Conservation (phyloP, 2,797 vertebrate species). For the Eleutherodactylus coqui region DNA sequence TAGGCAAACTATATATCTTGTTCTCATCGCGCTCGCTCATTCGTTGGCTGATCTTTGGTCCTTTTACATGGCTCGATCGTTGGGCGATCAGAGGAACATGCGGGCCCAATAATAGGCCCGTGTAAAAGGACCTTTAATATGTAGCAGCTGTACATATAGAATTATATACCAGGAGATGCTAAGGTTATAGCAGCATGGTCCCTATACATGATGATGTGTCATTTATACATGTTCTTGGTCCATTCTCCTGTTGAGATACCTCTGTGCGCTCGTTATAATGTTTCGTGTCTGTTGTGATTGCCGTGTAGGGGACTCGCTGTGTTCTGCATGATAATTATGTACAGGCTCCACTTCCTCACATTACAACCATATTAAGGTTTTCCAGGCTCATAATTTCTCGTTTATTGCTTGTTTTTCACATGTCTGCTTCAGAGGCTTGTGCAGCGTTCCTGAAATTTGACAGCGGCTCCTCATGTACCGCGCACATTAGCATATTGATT, state of each 20-base stretch:
- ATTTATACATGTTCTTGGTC: not conserved
- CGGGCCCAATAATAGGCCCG: no score
- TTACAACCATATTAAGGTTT: constrained; percentile 16
- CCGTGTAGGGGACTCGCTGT: not conserved
- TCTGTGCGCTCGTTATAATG: not conserved
- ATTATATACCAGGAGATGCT: not conserved
- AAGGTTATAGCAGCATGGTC: not conserved
- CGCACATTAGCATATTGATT: constrained; percentile 30
- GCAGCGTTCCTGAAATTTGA: not conserved
- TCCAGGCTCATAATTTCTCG: constrained; percentile 3
- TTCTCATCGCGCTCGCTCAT: no score
- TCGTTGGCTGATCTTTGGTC: no score
- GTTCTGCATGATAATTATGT: constrained; percentile 16
- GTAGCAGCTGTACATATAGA: no score
- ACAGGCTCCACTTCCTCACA: not conserved
- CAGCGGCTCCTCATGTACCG: not conserved
- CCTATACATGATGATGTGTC: not conserved
- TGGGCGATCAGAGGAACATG: no score
- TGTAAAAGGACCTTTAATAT: no score
- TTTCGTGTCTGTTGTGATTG: not conserved
- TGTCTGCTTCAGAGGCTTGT: not conserved
- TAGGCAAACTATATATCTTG: no score
- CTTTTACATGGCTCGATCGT: no score
- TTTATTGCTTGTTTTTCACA: constrained; percentile 14
- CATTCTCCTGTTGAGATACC: no score